Conservation (phyloP, 2,888 invertebrate species). For the Palloptera scutellata region DNA sequence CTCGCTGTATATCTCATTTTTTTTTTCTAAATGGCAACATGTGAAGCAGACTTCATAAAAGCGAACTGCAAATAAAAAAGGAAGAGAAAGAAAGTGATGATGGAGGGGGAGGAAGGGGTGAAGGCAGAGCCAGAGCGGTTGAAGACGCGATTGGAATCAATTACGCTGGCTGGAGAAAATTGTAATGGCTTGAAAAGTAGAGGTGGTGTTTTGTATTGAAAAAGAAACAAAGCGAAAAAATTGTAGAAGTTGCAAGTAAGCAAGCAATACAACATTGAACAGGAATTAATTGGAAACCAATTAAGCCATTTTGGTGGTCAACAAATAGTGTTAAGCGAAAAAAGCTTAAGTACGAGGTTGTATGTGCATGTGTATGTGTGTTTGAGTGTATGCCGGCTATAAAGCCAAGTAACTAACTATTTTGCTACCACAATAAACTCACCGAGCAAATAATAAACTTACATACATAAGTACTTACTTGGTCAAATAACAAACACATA, state of each 20-base stretch:
- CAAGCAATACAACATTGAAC: conserved; percentile 35
- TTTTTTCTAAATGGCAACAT: conserved; percentile 32
- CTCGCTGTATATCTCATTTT: no score
- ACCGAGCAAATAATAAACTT: no score
- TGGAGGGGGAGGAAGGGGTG: background rate
- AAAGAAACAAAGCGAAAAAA: conserved; percentile 18
- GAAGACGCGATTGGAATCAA: conserved; percentile 1
- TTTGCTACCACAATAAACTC: no score
- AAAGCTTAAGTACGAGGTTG: conserved; percentile 5
- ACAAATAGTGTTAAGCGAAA: conserved; percentile 11
- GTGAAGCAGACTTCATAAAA: conserved; percentile 28
- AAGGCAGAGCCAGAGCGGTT: background rate
- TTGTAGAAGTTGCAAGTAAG: conserved; percentile 11
- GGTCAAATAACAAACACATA: no score
- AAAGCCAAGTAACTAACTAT: no score
- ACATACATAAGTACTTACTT: no score
- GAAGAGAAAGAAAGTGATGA: conserved; percentile 12
- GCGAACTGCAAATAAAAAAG: background rate
- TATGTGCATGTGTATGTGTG: background rate
- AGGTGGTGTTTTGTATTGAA: background rate
- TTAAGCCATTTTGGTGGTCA: conserved; percentile 38
- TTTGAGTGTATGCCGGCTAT: no score
- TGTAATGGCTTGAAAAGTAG: background rate
- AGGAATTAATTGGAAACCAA: conserved; percentile 47
- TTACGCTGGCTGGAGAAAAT: background rate